Percentiles rank a stretch among this genome's conserved stretches.
Evolutionary conservation across 1,140 invertebrate species (phyloP).

Genomic region (Chrysopa pallens): DNA sequence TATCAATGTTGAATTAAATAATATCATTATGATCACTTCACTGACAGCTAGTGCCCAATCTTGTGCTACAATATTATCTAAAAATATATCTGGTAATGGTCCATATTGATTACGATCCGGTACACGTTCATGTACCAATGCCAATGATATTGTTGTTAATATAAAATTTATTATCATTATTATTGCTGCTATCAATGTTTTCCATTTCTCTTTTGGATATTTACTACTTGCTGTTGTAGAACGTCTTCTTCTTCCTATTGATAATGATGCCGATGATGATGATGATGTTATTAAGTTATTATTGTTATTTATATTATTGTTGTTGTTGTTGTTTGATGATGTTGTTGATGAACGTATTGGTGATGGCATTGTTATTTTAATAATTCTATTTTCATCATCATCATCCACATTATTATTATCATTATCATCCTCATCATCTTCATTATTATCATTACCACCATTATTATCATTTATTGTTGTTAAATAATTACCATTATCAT

Average conservation of each 20-base stretch:
- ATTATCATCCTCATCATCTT: constrained; percentile 14
- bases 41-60: constrained; percentile 70
- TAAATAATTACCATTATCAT: too few relatives aligned
- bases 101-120: constrained; percentile 48
- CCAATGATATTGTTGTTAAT: constrained; percentile 47
- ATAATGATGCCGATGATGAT: too few relatives aligned
- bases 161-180: constrained; percentile 41
- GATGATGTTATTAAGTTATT: too few relatives aligned
- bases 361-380: constrained; percentile 25
- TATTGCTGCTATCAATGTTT: constrained; percentile 44
- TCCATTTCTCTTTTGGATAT: constrained; percentile 52
- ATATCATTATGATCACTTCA: constrained; percentile 70
- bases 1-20: constrained; percentile 49
- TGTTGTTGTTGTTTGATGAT: too few relatives aligned
- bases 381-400: constrained; percentile 17
- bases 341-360: constrained; percentile 6
- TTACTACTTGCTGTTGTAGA: constrained; percentile 37
- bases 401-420: not conserved
- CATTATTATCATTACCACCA: too few relatives aligned
- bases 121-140: constrained; percentile 68
- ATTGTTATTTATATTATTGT: too few relatives aligned
- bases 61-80: constrained; percentile 50
- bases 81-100: constrained; percentile 63
- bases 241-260: too few relatives aligned
- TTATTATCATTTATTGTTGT: too few relatives aligned